Base-by-base conservation (phyloP, 2,888 invertebrate species). In the Hydrotaea diabolus region DNA sequence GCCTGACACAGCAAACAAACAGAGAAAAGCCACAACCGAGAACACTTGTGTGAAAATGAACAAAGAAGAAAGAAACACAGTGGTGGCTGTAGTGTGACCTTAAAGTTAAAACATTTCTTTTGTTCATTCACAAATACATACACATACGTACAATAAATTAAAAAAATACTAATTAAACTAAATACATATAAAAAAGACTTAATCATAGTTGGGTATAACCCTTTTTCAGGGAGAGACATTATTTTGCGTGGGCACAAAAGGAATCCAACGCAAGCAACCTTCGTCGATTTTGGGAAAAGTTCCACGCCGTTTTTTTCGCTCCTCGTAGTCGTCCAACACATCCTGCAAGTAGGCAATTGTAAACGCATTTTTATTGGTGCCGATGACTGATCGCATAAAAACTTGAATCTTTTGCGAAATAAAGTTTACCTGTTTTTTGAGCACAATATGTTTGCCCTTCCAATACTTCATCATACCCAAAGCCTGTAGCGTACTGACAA, bases 391-490 rank as follows among this genome's bases (percentile, higher is more conserved):
- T n/a, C n/a, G n/a, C n/a, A n/a, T n/a, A 59, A 62, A 15, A 36
- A 19, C 9, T 13, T 31, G 7, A 31, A 31, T 31, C 31, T 31
- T 19, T n/a, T 36, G 19, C 9, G 43, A 11, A 17, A 23, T 19
- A 17, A 31, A 11, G 15, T 72, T 90, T 88, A 96, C 97, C 95
- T 97, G 97, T 93, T 97, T 97, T 92, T 98, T 98, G 76, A 99
- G 94, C 73, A 99, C 97, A 88, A 99, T 97, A 93, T 99, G 99
- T 92, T 98, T 98, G 83, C 98, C 98, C 93, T 99, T 99, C 98
- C 99, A 99, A 92, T 99, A 99, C 93, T 99, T 99, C 95, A 99
- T 96, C 95, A 99, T 97, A 8, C 98, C 98, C 86, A 99, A 94
- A 19, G 98, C 98, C 90, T 99, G 98, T 57, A 99, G 93, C 3